These are phyloP conservation scores for Lerema accius DNA, from an alignment of 1,140 invertebrate genomes.

Conservation along the genomic window DNA sequence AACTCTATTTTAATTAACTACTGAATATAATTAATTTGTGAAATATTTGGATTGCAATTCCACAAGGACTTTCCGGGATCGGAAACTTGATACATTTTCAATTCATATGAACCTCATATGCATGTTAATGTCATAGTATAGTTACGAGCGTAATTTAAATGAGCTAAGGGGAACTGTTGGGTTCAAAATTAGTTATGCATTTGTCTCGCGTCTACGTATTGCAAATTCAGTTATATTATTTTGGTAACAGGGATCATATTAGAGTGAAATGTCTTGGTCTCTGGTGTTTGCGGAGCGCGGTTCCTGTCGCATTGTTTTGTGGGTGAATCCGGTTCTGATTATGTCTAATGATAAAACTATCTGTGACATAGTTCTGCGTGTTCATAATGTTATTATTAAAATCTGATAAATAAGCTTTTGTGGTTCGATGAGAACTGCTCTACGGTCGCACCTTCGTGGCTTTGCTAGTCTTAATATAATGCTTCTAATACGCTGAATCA, in stretches of 20 bases:
- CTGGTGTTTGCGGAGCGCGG: slow-evolving; percentile 52
- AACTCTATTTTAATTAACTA: no score
- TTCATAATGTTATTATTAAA: slow-evolving; percentile 1
- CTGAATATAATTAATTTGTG: no score
- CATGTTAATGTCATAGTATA: not conserved
- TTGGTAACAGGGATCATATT: slow-evolving; percentile 38
- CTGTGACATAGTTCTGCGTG: not conserved
- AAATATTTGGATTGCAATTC: no score
- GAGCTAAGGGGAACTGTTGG: slow-evolving; percentile 11
- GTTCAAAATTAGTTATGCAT: slow-evolving; percentile 16
- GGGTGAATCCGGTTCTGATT: slow-evolving; percentile 55
- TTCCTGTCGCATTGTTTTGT: slow-evolving; percentile 71
- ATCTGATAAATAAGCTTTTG: not conserved
- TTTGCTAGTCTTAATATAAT: no score
- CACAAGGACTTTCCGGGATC: no score
- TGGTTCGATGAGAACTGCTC: no score
- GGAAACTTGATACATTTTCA: no score
- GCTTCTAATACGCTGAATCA: no score
- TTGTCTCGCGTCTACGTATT: not conserved
- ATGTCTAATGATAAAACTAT: slow-evolving; percentile 49
- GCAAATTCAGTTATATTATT: slow-evolving; percentile 35
- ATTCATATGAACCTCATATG: no score
- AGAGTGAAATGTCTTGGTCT: slow-evolving; percentile 29
- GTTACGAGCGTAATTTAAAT: not conserved
- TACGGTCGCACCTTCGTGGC: no score